Percentiles rank a stretch among this genome's conserved stretches.
phyloP scores from a whole-genome alignment of 2,113 vertebrate genomes.

The Symphodus melops region DNA sequence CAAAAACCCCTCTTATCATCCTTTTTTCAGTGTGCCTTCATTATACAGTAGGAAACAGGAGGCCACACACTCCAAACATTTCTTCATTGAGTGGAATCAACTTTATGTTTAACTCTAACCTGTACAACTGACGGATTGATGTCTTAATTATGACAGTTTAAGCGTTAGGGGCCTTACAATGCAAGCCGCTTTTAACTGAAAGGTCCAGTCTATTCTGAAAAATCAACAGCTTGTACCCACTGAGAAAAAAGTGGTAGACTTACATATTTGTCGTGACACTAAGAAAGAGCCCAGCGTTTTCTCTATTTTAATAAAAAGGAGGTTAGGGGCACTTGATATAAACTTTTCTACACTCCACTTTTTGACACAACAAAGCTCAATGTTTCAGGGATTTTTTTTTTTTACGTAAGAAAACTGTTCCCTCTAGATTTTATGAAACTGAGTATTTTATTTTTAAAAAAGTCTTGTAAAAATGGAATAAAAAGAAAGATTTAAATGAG shows the following conservation, averaged over 20 bases:
- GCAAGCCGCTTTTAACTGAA: slow-evolving; percentile 33
- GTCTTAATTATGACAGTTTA: slow-evolving; percentile 50
- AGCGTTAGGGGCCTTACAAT: slow-evolving; percentile 35
- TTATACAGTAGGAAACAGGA: slow-evolving; percentile 39
- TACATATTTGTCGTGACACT: slow-evolving; percentile 37
- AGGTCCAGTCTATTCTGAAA: slow-evolving; percentile 72
- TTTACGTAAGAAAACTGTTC: slow-evolving; percentile 20
- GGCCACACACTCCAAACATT: slow-evolving; percentile 24
- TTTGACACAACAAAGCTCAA: neutral
- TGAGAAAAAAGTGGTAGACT: slow-evolving; percentile 70
- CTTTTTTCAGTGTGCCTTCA: slow-evolving; percentile 26
- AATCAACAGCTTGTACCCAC: slow-evolving; percentile 60
- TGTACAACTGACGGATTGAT: slow-evolving; percentile 11
- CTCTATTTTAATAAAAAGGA: slow-evolving; percentile 13
- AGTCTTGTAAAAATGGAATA: no score
- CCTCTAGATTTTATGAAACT: neutral
- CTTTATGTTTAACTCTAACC: slow-evolving; percentile 17
- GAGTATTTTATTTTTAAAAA: neutral
- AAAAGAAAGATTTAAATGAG: neutral
- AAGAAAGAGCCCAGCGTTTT: slow-evolving; percentile 8
- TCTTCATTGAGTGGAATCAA: slow-evolving; percentile 24
- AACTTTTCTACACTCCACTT: slow-evolving; percentile 1
- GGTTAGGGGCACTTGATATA: neutral
- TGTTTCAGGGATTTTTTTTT: slow-evolving; percentile 29
- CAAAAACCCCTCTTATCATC: slow-evolving; percentile 62